Base-by-base conservation (phyloP, 2,888 invertebrate genomes). In the Nymphalis urticae region DNA sequence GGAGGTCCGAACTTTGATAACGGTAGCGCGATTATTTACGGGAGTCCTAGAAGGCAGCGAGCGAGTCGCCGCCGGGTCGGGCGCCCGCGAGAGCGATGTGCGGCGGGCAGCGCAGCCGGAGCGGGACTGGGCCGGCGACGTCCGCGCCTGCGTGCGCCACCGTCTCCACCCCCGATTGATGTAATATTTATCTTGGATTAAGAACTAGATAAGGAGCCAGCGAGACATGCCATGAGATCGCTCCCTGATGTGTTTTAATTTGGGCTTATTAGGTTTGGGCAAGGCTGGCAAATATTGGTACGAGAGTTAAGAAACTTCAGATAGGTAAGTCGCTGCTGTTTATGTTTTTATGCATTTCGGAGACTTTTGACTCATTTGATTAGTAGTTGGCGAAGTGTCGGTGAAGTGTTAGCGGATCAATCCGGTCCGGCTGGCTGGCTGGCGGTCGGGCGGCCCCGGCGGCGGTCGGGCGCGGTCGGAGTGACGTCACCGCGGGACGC, bases 151-250 rank as follows among this genome's bases (percentile, higher is more conserved):
- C 79, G 77, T 74, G 75, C 81, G 81, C 72, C 74, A 70, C 78
- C 79, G 73, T 75, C 83, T 79, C 85, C 86, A 81, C 85, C 85
- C 87, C 88, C 89, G 86, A 90, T 92, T 90, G 90, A 92, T 91
- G 89, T 90, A 90, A 92, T 92, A 92, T 91, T 90, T 90, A 91
- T 92, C 90, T 92, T 88, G 90, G 88, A 90, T 90, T 91, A 92
- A 88, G 85, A 88, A 87, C 87, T 87, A 86, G 89, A 89, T 88
- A 88, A 88, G 87, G 82, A 85, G 84, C 81, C 77, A 79, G 81
- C 79, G 80, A 80, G 81, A 80, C 82, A 75, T 79, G 79, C 80
- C 79, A 73, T 76, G 76, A 72, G 76, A 76, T 76, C 74, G 73
- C 76, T 72, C 79, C 54, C 71, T 64, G 72, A 73, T 72, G 64